Base-by-base conservation (phyloP, 2,113 vertebrate species). In the Petromus typicus region DNA sequence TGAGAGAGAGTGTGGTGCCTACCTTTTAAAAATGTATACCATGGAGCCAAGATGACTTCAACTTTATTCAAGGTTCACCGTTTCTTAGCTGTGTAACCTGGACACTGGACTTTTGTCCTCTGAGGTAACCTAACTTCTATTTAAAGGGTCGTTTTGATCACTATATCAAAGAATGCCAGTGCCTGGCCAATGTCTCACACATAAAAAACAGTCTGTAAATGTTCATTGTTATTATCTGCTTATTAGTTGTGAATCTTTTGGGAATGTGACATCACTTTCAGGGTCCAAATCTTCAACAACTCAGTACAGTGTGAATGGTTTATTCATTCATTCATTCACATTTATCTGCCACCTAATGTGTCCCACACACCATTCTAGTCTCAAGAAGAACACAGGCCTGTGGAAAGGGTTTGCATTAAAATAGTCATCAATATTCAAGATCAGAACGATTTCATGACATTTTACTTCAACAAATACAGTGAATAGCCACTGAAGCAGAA, bases 401-500 rank as follows among this genome's bases (percentile, higher is more conserved):
- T 11, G 59, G 83, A 51, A 81, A 66, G 51, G 61, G 95, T 63
- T 89, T 3, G 2, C 73, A 37, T 67, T 87, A 84, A 90, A 48
- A 48, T 17, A 54, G 30, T 1, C 25, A 80, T 76, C 57, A 73
- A 93, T 27, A 13, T 79, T 67, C 13, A 34, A 89, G 91, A 87
- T 69, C 23, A 76, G 11, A 89, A 89, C 87, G 37, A 76, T 81
- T 89, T 92, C 54, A 93, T 75, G 20, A 80, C 88, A 89, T 90
- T 92, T 54, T 83, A 66, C 40, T 71, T 80, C 45, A 63, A 73
- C 90, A 87, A 91, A 45, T 93, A 57, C 13, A 54, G 25, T 71
- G 94, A 91, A 91, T 67, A 63, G 9, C 4, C 32, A 84, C 7
- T 80, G 80, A 90, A 92, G 59, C 13, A 86, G 80, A 90, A 61